A percentile compares a stretch with the other conserved stretches of the same genome.
These are phyloP conservation scores for Corapipo altera DNA, from an alignment of 2,113 vertebrate species.

Conservation along the genomic window DNA sequence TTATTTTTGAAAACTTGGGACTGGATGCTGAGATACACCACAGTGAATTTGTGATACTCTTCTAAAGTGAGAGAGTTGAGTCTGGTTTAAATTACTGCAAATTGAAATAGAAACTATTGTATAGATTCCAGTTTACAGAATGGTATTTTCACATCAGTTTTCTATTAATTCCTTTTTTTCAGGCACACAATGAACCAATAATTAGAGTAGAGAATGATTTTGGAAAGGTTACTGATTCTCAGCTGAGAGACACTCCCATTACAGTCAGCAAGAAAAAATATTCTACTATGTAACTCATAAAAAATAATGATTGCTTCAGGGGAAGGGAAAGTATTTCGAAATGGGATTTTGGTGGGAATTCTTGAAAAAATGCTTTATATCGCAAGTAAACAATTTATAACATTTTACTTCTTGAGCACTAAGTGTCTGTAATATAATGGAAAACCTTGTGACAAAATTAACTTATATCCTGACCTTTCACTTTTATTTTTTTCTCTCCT, in stretches of 20 bases:
- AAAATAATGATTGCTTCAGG: not conserved
- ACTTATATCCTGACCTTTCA: not conserved
- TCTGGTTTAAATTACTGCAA: not conserved
- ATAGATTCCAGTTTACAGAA: not conserved
- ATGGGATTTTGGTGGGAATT: not conserved
- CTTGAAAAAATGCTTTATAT: not conserved
- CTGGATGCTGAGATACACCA: not conserved
- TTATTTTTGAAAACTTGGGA: not conserved
- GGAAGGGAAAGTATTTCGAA: not conserved
- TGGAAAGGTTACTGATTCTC: not conserved
- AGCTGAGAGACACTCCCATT: not conserved
- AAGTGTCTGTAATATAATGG: not conserved
- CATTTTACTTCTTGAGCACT: not conserved
- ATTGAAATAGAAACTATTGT: not conserved
- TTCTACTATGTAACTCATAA: not conserved
- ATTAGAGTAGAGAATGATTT: not conserved
- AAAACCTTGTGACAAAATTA: not conserved
- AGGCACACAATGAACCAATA: not conserved
- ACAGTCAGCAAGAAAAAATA: not conserved
- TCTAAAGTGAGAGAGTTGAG: not conserved
- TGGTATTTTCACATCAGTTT: not conserved
- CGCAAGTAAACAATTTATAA: not conserved
- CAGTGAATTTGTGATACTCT: not conserved
- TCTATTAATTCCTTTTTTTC: not conserved
- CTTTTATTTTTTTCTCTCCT: conserved; percentile 15